Evolutionary conservation across 2,113 vertebrate species (phyloP).

Genomic region (Burhinus bistriatus): DNA sequence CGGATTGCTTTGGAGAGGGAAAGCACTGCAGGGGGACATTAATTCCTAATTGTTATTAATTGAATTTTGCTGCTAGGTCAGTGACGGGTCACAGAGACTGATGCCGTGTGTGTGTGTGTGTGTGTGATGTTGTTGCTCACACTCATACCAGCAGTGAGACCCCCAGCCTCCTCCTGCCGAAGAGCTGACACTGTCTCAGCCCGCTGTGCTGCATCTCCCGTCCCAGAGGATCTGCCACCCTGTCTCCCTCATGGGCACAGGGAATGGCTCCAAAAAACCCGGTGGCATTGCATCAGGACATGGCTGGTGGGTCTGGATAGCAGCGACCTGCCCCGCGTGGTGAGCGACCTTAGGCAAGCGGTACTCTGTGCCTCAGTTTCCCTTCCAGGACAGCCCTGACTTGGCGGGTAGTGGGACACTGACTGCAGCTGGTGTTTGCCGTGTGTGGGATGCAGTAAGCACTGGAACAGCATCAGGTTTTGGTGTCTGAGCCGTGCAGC

Average conservation of each 20-base stretch:
- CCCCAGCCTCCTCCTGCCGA: not conserved
- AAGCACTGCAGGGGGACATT: not conserved
- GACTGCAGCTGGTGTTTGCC: not conserved
- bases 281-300: not conserved
- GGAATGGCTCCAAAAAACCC: not conserved
- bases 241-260: not conserved
- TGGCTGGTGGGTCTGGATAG: fast-evolving
- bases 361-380: not conserved
- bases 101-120: fast-evolving
- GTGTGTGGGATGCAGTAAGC: not conserved
- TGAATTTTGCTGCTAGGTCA: constrained; percentile 8
- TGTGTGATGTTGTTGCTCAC: not conserved
- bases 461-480: not conserved
- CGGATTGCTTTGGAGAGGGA: not conserved
- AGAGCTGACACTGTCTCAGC: not conserved
- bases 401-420: not conserved
- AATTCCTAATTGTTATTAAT: constrained; percentile 40
- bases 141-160: not conserved
- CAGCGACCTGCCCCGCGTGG: fast-evolving
- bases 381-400: not conserved
- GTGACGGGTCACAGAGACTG: not conserved
- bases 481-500: not conserved
- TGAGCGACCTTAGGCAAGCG: not conserved
- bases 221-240: not conserved
- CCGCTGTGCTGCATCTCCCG: not conserved